Percentiles rank a stretch among this genome's conserved stretches.
phyloP scores from a whole-genome alignment of 2,888 invertebrate species.

The Keiferia lycopersicella region DNA sequence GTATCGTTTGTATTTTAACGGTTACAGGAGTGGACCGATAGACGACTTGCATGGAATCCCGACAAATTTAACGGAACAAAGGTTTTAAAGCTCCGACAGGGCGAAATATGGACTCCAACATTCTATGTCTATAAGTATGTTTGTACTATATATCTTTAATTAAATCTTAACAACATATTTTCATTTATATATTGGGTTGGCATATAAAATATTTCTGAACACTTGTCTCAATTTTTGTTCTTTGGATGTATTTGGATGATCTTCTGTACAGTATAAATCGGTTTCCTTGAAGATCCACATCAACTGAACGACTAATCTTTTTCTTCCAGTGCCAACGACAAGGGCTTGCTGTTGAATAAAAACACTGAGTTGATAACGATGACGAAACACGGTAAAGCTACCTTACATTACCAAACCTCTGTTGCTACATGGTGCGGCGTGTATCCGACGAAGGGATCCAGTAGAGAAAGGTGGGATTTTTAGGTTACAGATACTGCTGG shows the following conservation, averaged over 20 bases:
- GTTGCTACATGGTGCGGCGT: slow-evolving; percentile 58
- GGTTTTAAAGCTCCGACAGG: slow-evolving; percentile 68
- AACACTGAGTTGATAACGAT: slow-evolving; percentile 59
- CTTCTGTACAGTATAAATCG: too few species aligned
- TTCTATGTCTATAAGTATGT: slow-evolving; percentile 72
- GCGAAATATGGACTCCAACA: slow-evolving; percentile 83
- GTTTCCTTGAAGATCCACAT: too few species aligned
- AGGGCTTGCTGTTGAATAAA: slow-evolving; percentile 49
- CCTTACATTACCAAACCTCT: slow-evolving; percentile 59
- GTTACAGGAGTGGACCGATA: slow-evolving; percentile 83
- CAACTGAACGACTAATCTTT: not conserved
- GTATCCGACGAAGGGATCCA: not conserved
- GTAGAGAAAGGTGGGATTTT: not conserved
- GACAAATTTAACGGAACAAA: slow-evolving; percentile 77
- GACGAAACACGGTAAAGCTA: slow-evolving; percentile 59
- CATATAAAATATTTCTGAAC: too few species aligned
- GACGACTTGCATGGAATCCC: slow-evolving; percentile 82
- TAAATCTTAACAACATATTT: too few species aligned
- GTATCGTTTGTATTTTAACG: not conserved
- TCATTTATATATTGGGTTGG: too few species aligned
- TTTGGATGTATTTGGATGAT: too few species aligned
- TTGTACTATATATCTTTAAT: too few species aligned
- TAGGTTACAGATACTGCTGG: too few species aligned
- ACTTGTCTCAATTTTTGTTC: too few species aligned
- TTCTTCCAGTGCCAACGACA: slow-evolving; percentile 55